Base-by-base conservation (phyloP, 1,140 invertebrate genomes). In the Mercenaria mercenaria region DNA sequence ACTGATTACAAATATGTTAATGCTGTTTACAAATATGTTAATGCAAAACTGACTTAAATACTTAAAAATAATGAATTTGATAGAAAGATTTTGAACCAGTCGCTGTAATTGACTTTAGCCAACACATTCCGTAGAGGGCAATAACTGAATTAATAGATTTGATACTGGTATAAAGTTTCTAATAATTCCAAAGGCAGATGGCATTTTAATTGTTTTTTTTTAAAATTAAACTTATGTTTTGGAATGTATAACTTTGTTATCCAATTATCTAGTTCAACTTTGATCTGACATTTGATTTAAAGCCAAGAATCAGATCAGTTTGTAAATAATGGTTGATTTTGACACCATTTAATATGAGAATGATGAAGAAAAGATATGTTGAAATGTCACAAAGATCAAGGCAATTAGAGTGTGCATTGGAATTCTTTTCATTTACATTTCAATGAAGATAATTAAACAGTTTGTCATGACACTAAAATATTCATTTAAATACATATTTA, bases 141-240 rank as follows among this genome's bases (percentile, higher is more conserved):
- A 29, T 29, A 26, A n/a, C 26, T 64, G 29, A 64, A 10, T 59
- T 64, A 64, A 64, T 64, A 29, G 59, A 64, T 26, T 47, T n/a
- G n/a, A 64, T 26, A 64, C n/a, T 64, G 59, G 59, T 64, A 26
- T 64, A n/a, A 64, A n/a, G 59, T 64, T 64, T 64, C 59, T 8
- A 56, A 3, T 11, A 56, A n/a, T 56, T 56, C 23, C 52, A 26
- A 26, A 8, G n/a, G 59, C 59, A 64, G 59, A 64, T 29, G 59
- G n/a, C 59, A 64, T 64, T 64, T 64, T n/a, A 64, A 64, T 29
- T 64, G 59, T 29, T 64, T 29, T 64, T 64, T 64, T 20, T n/a
- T n/a, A n/a, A n/a, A 29, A 64, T 64, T 29, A 29, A 64, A 29
- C 4, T 64, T 64, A 29, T 6, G 29, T 64, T 64, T 15, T n/a